These are phyloP conservation scores for Drosophila nebulosa DNA, from an alignment of 1,140 invertebrate genomes.

Conservation along the genomic window DNA sequence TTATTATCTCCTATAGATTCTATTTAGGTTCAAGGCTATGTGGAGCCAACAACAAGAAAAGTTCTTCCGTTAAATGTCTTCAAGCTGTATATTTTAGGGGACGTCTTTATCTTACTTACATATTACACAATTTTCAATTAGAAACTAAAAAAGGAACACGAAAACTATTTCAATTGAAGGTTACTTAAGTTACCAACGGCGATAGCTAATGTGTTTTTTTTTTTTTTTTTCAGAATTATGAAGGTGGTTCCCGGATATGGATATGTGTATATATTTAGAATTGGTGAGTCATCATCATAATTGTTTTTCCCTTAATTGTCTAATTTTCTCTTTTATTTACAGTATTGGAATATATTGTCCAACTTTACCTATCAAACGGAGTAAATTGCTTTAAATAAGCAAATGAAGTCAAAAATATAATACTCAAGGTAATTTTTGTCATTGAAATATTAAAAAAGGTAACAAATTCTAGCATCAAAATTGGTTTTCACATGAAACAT, in stretches of 20 bases:
- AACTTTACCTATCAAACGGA: no score
- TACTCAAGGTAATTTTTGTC: no score
- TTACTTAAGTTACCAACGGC: background rate
- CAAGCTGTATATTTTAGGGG: no score
- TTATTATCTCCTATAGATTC: conserved; percentile 26
- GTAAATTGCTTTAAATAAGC: no score
- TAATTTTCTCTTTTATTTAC: no score
- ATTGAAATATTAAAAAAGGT: no score
- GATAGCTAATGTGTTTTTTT: background rate
- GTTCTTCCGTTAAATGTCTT: background rate
- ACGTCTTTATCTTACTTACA: background rate
- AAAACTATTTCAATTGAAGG: background rate
- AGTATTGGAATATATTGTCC: no score
- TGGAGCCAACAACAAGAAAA: background rate
- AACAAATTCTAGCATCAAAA: no score
- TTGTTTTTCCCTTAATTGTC: background rate
- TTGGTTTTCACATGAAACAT: no score
- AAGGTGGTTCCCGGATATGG: background rate
- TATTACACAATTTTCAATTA: background rate
- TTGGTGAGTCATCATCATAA: background rate
- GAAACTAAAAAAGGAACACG: background rate
- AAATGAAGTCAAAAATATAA: no score
- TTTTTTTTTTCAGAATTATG: conserved; percentile 13
- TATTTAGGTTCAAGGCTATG: conserved; percentile 35
- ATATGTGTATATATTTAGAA: no score